Base-by-base conservation (phyloP, 2,113 vertebrate species). In the Greenwoodochromis staneri region DNA sequence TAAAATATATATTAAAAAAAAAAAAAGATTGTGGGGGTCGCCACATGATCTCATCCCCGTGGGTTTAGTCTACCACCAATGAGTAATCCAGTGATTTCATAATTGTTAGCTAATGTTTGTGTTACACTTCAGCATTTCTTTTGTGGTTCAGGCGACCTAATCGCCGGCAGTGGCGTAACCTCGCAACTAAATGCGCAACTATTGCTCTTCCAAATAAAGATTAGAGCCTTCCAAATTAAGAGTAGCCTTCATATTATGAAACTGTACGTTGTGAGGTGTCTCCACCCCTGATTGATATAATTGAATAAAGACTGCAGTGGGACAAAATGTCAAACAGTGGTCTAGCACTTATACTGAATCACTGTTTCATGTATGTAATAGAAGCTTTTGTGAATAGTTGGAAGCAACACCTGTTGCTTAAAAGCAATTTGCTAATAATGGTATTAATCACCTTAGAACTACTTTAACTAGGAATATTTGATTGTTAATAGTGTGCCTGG, bases 361-460 rank as follows among this genome's bases (percentile, higher is more conserved):
- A 31, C 14, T 47, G 21, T 80, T 34, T 17, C 4, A 16, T 80
- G 9, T 31, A 11, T 10, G 2, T n/a, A 49, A 5, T 45, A 16
- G 17, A 4, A 40, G n/a, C 36, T 47, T 38, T 36, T 36, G n/a
- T 29, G 19, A 55, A 17, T 3, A 27, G 8, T 55, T 81, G 1
- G 1, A 61, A 12, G 34, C 78, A 82, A 61, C 88, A 95, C 93
- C 91, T 96, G 94, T 96, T 96, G 94, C 88, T 81, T 16, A 49
- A 84, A 16, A 17, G 7, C 13, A 42, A 9, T 10, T 13, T 19
- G 40, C 14, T 19, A 47, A 1, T 49, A 29, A 31, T 29, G 14
- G 49, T 36, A 36, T 36, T 53, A 80, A n/a, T 78, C 73, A 51
- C 8, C 21, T 2, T 29, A 7, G 4, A 36, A 17, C 1, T 2